Base-by-base conservation (phyloP, 1,140 invertebrate genomes). In the Trypoxylus dichotomus region DNA sequence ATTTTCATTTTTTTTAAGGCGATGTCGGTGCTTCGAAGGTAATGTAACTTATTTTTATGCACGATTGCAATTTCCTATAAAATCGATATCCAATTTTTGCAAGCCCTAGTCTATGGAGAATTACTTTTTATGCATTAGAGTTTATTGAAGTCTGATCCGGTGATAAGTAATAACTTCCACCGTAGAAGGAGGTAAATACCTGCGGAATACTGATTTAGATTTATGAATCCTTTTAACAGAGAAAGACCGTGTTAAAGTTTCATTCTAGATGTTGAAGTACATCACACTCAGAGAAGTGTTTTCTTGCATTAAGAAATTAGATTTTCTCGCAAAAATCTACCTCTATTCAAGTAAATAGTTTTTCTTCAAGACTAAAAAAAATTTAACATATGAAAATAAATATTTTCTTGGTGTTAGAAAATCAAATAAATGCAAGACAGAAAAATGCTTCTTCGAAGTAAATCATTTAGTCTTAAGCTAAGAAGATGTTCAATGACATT, bases 151-250 rank as follows among this genome's bases (percentile, higher is more conserved):
- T 47, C 43, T 47, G 43, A 47, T 47, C 43, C 43, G 11, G 42
- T 78, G 42, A 74, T 78, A 76, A 58, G 24, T 29, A 76, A 75
- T 24, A 25, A 7, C 24, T 24, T 71, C 68, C 41, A 29, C 10
- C 21, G 41, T 24, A 74, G 27, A 74, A 13, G 19, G 73, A 27
- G 41, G 75, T 32, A 76, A 76, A 71, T 27, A 27, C 63, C 21
- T 71, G 21, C 29, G 21, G 29, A 71, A 71, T 27, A 27, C 13
- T 24, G 24, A 27, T 19, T 21, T 60, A 15, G 19, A 60, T 60
- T 71, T 71, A 29, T 29, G n/a, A 71, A 21, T 27, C 13, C 7
- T 13, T 25, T 19, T 24, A 25, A 27, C 24, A 60, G 24, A 24
- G 21, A 71, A 13, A 24, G 13, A 37, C 32, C 5, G 32, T 0